phyloP scores from a whole-genome alignment of 2,888 invertebrate genomes.

The Ectobius pallidus region DNA sequence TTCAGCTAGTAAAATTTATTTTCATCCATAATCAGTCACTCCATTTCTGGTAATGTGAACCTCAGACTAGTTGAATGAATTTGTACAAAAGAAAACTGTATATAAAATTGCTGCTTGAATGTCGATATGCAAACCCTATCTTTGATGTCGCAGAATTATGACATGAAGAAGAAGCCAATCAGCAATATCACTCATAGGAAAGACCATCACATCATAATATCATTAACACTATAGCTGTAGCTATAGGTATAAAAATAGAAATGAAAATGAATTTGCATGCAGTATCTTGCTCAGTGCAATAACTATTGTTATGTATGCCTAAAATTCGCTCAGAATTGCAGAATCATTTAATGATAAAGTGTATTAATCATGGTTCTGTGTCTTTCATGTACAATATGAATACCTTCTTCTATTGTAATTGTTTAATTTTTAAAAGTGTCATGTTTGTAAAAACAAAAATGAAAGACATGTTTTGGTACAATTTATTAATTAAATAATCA shows the following conservation, averaged over 20 bases:
- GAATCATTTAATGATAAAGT: constrained; percentile 22
- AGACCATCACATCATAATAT: background rate
- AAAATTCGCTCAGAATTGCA: constrained; percentile 10
- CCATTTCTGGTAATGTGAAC: constrained; percentile 4
- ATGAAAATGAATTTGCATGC: constrained; percentile 2
- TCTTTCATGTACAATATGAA: constrained; percentile 27
- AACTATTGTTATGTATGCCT: constrained; percentile 10
- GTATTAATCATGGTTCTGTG: constrained; percentile 27
- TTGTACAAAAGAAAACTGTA: background rate
- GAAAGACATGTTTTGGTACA: background rate
- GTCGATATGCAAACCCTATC: background rate
- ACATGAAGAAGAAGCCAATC: background rate
- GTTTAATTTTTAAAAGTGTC: constrained; percentile 20
- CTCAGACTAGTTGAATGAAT: no score
- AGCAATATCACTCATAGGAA: constrained; percentile 8
- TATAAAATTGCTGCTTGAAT: background rate
- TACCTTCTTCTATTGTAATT: constrained; percentile 16
- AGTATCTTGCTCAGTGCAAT: background rate
- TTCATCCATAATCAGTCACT: background rate
- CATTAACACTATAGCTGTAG: background rate
- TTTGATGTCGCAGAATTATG: background rate
- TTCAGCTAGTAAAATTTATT: background rate
- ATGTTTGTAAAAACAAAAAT: constrained; percentile 8
- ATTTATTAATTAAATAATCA: constrained; percentile 1
- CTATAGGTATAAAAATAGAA: background rate